Conservation (phyloP, 1,140 invertebrate genomes). For the Heliothis virescens region DNA sequence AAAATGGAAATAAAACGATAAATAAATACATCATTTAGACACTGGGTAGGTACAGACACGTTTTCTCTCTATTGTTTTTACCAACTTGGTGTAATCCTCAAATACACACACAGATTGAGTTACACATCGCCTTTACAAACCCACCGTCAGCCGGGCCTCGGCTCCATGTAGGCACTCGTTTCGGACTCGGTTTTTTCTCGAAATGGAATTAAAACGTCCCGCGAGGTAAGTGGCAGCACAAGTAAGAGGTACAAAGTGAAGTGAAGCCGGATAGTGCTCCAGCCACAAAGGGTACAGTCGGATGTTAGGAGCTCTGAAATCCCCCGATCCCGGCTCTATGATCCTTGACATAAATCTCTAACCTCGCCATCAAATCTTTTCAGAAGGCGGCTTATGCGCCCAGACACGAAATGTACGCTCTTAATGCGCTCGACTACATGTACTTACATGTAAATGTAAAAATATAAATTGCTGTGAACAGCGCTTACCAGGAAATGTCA, state of each 20-base stretch:
- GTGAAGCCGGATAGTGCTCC: slow-evolving; percentile 83
- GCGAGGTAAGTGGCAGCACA: slow-evolving; percentile 80
- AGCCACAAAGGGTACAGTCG: slow-evolving; percentile 83
- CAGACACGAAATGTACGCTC: slow-evolving; percentile 81
- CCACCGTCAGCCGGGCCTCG: not conserved
- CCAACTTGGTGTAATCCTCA: not conserved
- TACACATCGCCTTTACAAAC: slow-evolving; percentile 3
- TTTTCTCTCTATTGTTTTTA: not conserved
- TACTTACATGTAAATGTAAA: slow-evolving; percentile 46
- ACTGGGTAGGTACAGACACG: not conserved
- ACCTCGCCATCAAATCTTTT: slow-evolving; percentile 85
- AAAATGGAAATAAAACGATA: not conserved
- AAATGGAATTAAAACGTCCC: slow-evolving; percentile 83
- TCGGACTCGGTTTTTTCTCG: slow-evolving; percentile 62
- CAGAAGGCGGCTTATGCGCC: slow-evolving; percentile 79
- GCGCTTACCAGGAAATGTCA: not conserved
- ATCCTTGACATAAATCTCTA: slow-evolving; percentile 86
- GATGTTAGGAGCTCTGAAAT: slow-evolving; percentile 82
- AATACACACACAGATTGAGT: slow-evolving; percentile 9
- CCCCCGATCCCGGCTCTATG: slow-evolving; percentile 83
- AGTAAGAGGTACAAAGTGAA: slow-evolving; percentile 83
- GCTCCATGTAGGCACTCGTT: slow-evolving; percentile 39
- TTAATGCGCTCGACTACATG: slow-evolving; percentile 77
- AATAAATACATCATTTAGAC: not conserved
- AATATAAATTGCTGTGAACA: not conserved